Evolutionary conservation across 2,797 vertebrate genomes (phyloP).

Genomic region (Lacerta agilis): DNA sequence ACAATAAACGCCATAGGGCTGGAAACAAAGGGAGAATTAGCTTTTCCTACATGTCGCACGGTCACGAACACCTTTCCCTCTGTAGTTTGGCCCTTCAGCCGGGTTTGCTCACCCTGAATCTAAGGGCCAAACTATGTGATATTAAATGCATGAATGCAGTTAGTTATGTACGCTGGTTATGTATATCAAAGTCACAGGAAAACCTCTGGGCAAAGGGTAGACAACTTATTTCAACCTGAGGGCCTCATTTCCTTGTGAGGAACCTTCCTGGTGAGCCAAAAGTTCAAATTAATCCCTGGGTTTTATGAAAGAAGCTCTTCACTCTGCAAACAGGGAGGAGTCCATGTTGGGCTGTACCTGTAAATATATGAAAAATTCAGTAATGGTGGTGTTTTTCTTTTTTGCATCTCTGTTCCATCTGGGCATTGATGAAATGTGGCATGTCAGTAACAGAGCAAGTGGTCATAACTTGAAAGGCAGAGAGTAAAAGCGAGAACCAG

Average conservation of each 20-base stretch:
- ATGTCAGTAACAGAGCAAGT: background rate
- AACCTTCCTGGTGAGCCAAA: too few species aligned
- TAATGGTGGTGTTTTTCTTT: background rate
- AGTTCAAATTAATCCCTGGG: too few species aligned
- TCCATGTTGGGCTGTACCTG: background rate
- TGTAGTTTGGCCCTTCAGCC: background rate
- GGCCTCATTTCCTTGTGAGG: too few species aligned
- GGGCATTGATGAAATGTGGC: background rate
- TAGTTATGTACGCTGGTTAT: background rate
- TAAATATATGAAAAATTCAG: background rate
- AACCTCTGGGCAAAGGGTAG: too few species aligned
- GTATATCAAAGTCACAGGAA: too few species aligned
- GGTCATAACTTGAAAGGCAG: background rate
- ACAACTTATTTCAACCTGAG: too few species aligned
- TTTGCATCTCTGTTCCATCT: background rate
- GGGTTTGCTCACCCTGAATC: background rate
- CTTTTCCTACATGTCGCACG: background rate
- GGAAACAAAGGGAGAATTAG: conserved; percentile 34
- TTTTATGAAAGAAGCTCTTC: background rate
- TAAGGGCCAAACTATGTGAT: background rate
- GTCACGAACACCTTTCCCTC: conserved; percentile 16
- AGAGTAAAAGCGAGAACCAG: background rate
- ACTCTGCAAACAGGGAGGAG: too few species aligned
- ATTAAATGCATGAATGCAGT: background rate
- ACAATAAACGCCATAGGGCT: conserved; percentile 48